phyloP scores from a whole-genome alignment of 2,888 invertebrate species.

The Serripes groenlandicus region DNA sequence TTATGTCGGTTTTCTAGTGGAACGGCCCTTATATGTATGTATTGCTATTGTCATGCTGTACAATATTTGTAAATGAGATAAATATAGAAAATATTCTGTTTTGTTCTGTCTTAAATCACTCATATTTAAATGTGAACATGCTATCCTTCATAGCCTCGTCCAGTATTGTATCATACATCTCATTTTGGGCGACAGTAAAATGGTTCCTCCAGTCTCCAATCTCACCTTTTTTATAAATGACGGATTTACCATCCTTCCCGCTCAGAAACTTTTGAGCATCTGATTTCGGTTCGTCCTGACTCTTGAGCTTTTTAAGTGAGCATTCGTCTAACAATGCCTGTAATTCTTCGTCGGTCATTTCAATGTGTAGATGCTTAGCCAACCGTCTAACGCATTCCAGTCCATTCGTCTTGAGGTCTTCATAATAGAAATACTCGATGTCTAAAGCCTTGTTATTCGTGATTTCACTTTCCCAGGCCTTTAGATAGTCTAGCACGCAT shows the following conservation, averaged over 20 bases:
- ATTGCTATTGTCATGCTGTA: no score
- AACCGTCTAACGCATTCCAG: not conserved
- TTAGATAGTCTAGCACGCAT: not conserved
- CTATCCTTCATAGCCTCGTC: not conserved
- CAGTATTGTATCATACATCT: not conserved
- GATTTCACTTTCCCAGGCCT: slow-evolving; percentile 8
- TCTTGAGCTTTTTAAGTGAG: not conserved
- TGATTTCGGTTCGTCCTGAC: not conserved
- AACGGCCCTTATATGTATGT: no score
- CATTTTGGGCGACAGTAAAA: slow-evolving; percentile 19
- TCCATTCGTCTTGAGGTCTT: slow-evolving; percentile 4
- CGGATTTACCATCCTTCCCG: slow-evolving; percentile 2
- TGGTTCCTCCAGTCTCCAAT: slow-evolving; percentile 15
- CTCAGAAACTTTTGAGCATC: not conserved
- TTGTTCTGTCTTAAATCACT: no score
- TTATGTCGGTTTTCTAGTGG: not conserved
- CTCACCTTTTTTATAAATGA: slow-evolving; percentile 1
- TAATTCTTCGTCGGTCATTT: not conserved
- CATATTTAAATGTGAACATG: slow-evolving; percentile 2
- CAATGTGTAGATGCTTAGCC: slow-evolving; percentile 1
- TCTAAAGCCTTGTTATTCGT: slow-evolving; percentile 1
- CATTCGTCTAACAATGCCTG: slow-evolving; percentile 5
- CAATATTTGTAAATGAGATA: no score
- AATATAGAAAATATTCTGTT: no score
- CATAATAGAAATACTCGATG: not conserved